These are phyloP conservation scores for Autographa gamma DNA, from an alignment of 2,888 invertebrate genomes.

Conservation along the genomic window DNA sequence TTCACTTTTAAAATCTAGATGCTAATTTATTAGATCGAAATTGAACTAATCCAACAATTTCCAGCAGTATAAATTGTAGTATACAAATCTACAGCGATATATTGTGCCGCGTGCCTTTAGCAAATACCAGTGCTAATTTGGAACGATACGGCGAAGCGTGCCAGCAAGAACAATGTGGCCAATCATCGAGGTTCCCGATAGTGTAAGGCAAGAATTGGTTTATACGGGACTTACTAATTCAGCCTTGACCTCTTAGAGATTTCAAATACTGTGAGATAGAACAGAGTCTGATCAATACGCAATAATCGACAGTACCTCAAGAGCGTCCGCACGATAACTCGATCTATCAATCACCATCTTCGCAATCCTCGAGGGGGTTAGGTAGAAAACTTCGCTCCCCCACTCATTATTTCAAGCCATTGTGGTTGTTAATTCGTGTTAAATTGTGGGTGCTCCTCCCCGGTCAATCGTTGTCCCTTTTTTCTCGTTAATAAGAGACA, in stretches of 20 bases:
- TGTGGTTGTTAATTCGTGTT: constrained; percentile 58
- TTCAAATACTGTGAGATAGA: constrained; percentile 45
- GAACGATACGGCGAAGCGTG: constrained; percentile 13
- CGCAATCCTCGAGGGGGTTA: constrained; percentile 29
- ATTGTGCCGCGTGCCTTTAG: neutral
- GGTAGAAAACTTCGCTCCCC: constrained; percentile 43
- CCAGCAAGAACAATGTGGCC: constrained; percentile 33
- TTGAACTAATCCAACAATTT: neutral
- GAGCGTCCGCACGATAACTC: constrained; percentile 51
- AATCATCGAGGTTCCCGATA: constrained; percentile 38
- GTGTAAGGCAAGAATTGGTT: constrained; percentile 20
- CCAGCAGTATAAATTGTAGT: neutral
- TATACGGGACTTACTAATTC: constrained; percentile 36
- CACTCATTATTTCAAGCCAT: constrained; percentile 57
- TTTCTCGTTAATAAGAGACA: constrained; percentile 67
- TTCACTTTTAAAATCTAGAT: neutral
- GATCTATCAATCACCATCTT: constrained; percentile 58
- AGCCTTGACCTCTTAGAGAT: constrained; percentile 43
- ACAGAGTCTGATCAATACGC: constrained; percentile 48
- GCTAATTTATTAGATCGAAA: constrained; percentile 2
- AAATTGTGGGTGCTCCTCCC: constrained; percentile 50
- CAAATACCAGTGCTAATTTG: constrained; percentile 1
- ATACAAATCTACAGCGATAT: neutral
- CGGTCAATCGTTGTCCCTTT: constrained; percentile 63
- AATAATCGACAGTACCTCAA: constrained; percentile 52